A percentile compares a stretch with the other conserved stretches of the same genome.
phyloP scores from a whole-genome alignment of 2,888 invertebrate species.

The Noctua janthina region DNA sequence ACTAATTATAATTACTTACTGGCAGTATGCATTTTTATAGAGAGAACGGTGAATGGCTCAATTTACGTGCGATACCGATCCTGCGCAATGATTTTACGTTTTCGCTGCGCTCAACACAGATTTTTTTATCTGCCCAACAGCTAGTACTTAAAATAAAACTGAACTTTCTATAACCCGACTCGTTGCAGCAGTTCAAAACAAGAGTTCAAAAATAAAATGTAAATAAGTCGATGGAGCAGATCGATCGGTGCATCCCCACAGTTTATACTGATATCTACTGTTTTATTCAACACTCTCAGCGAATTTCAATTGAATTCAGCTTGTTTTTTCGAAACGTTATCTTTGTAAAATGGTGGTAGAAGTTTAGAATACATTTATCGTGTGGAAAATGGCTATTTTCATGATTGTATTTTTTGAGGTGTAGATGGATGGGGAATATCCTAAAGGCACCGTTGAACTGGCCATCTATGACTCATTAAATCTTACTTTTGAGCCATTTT shows the following conservation, averaged over 20 bases:
- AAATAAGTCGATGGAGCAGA: conserved; percentile 26
- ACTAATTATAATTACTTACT: too few relatives aligned
- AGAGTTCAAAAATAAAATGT: conserved; percentile 37
- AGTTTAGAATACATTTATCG: background rate
- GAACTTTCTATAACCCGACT: background rate
- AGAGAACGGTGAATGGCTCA: background rate
- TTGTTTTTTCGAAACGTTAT: conserved; percentile 17
- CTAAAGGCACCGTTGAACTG: background rate
- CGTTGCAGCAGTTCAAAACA: conserved; percentile 13
- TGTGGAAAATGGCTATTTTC: background rate
- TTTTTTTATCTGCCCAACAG: background rate
- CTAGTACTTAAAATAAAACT: conserved; percentile 3
- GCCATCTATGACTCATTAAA: background rate
- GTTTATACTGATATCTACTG: conserved; percentile 33
- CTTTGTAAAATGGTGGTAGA: background rate
- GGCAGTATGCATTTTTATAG: background rate
- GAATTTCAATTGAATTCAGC: conserved; percentile 19
- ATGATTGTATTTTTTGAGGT: background rate
- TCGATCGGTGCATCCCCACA: conserved; percentile 32
- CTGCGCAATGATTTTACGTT: background rate
- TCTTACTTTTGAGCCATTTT: background rate
- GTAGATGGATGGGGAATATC: background rate
- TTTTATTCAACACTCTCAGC: conserved; percentile 37
- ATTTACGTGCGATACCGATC: background rate
- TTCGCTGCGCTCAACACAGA: background rate